Percentiles rank a stretch among this genome's conserved stretches.
These are phyloP conservation scores for Prunella fulvescens DNA, from an alignment of 2,113 vertebrate genomes.

Conservation along the genomic window DNA sequence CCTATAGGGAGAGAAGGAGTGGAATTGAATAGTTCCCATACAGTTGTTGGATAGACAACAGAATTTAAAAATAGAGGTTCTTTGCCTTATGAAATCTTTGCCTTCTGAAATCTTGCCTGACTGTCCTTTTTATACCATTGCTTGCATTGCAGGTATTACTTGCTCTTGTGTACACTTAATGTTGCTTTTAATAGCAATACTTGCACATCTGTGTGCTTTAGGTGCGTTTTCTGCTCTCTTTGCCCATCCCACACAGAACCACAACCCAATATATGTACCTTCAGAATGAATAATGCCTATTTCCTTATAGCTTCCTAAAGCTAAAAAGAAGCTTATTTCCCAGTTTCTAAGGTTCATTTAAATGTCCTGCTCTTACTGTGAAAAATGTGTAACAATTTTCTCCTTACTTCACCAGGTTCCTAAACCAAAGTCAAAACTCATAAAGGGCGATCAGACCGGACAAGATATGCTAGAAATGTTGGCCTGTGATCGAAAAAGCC, in stretches of 20 bases:
- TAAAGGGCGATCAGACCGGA: conserved; percentile 80
- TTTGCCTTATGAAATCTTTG: background rate
- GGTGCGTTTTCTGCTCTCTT: background rate
- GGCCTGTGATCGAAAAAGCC: conserved; percentile 90
- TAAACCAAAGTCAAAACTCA: conserved; percentile 86
- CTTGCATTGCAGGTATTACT: background rate
- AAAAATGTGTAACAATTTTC: background rate
- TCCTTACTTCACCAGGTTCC: conserved; percentile 76
- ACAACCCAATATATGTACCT: background rate
- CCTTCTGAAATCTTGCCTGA: no score
- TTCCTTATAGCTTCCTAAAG: background rate
- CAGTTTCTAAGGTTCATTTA: background rate
- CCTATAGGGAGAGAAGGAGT: background rate
- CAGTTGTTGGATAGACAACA: background rate
- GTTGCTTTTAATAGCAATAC: background rate
- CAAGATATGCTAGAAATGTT: conserved; percentile 82
- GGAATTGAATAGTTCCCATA: background rate
- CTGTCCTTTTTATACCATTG: background rate
- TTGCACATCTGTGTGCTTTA: background rate
- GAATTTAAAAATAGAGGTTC: background rate
- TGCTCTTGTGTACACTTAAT: background rate
- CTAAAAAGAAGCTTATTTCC: background rate
- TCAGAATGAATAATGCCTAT: background rate
- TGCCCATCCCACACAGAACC: background rate
- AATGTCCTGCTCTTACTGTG: background rate